Conservation (phyloP, 2,888 invertebrate genomes). For the Hydroisotoma schaefferi region DNA sequence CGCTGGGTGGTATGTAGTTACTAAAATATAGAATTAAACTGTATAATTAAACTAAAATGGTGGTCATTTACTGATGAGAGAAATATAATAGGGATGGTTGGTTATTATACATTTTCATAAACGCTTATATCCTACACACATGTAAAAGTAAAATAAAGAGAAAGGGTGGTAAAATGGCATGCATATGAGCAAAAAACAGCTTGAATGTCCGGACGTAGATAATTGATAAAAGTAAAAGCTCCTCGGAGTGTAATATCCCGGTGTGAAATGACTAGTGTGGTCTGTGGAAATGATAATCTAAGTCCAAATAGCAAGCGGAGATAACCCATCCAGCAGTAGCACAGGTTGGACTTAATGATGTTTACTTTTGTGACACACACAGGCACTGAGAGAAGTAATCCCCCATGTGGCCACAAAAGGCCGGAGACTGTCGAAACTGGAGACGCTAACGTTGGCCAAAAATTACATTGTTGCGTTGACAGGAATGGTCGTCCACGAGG, state of each 20-base stretch:
- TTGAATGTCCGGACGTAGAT: no score
- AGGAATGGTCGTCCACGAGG: slow-evolving; percentile 48
- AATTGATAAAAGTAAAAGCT: no score
- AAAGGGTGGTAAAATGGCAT: no score
- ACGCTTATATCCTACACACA: no score
- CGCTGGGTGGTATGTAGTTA: no score
- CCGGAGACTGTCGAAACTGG: slow-evolving; percentile 47
- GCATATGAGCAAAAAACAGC: no score
- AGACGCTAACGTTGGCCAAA: slow-evolving; percentile 49
- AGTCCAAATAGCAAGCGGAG: slow-evolving; percentile 1
- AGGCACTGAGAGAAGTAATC: slow-evolving; percentile 49
- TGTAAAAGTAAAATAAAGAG: no score
- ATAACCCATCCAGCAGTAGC: background rate
- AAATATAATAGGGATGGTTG: no score
- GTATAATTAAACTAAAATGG: no score
- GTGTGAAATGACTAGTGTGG: slow-evolving; percentile 4
- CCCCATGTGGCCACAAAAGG: slow-evolving; percentile 49
- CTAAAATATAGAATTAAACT: no score
- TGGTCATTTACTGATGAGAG: no score
- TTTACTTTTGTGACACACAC: slow-evolving; percentile 26
- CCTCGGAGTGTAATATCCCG: background rate
- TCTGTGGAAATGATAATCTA: background rate
- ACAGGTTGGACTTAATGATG: slow-evolving; percentile 11
- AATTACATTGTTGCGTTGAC: slow-evolving; percentile 49
- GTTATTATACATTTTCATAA: no score